phyloP scores from a whole-genome alignment of 2,888 invertebrate genomes.

The Loripinus fragilis region DNA sequence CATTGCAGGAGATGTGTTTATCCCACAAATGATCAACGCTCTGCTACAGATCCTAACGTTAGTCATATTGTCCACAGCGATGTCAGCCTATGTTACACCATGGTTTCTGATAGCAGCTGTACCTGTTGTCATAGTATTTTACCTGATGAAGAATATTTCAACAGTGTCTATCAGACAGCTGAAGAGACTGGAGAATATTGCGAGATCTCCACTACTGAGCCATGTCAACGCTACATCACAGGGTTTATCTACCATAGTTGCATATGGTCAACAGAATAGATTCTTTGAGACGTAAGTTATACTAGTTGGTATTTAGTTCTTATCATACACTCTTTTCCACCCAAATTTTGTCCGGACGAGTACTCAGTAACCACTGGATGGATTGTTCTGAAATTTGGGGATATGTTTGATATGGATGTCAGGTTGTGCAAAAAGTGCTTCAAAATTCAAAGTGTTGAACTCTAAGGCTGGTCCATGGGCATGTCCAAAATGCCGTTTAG shows the following conservation, averaged over 20 bases:
- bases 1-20: constrained; percentile 63
- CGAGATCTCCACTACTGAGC: constrained; percentile 86
- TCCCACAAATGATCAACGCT: constrained; percentile 60
- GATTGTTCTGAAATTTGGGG: too few species aligned
- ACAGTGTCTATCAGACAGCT: constrained; percentile 79
- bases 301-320: too few species aligned
- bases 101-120: constrained; percentile 69
- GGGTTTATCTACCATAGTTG: constrained; percentile 86
- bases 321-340: too few species aligned
- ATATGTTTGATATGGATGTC: too few species aligned
- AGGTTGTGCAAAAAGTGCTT: too few species aligned
- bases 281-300: constrained; percentile 84
- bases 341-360: too few species aligned
- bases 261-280: constrained; percentile 85
- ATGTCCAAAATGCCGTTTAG: too few species aligned
- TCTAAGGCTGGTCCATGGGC: too few species aligned
- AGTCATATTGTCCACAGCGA: constrained; percentile 51
- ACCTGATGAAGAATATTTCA: constrained; percentile 80
- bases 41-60: constrained; percentile 47
- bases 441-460: too few species aligned
- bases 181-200: constrained; percentile 85
- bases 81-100: constrained; percentile 51
- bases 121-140: constrained; percentile 79
- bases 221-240: constrained; percentile 86
- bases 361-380: too few species aligned